phyloP scores from a whole-genome alignment of 2,888 invertebrate species.

The Cephus pygmeus region DNA sequence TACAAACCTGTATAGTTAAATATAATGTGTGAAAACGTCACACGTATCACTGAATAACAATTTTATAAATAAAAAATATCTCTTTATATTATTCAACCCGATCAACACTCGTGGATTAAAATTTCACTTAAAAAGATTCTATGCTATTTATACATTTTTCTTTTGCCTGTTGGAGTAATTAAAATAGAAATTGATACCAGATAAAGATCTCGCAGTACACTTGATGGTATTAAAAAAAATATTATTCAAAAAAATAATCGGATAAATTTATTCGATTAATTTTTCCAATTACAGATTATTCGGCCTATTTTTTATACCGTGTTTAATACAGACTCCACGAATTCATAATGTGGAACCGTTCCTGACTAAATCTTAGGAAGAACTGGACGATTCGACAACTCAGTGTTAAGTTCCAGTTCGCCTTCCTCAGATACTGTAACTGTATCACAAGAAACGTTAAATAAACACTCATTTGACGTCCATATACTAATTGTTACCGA shows the following conservation, averaged over 20 bases:
- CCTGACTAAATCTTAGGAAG: constrained; percentile 7
- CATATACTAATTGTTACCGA: constrained; percentile 58
- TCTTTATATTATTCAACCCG: neutral
- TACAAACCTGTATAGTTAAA: neutral
- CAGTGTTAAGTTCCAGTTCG: neutral
- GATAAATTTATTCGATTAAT: neutral
- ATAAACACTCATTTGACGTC: constrained; percentile 40
- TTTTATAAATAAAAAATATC: neutral
- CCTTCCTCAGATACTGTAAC: constrained; percentile 46
- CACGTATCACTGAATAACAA: neutral
- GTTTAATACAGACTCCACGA: neutral
- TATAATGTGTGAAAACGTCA: neutral
- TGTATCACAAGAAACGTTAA: constrained; percentile 63
- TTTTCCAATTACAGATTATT: neutral
- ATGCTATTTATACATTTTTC: neutral
- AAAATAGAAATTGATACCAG: neutral
- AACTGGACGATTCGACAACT: constrained; percentile 12
- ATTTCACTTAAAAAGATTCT: neutral
- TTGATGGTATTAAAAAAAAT: neutral
- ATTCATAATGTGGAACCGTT: neutral
- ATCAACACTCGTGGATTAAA: neutral
- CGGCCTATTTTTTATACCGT: neutral
- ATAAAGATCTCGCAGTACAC: neutral
- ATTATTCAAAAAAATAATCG: neutral
- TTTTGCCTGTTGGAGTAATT: neutral